Percentiles rank a stretch among this genome's conserved stretches.
phyloP scores from a whole-genome alignment of 2,888 invertebrate species.

The Blomia tropicalis region DNA sequence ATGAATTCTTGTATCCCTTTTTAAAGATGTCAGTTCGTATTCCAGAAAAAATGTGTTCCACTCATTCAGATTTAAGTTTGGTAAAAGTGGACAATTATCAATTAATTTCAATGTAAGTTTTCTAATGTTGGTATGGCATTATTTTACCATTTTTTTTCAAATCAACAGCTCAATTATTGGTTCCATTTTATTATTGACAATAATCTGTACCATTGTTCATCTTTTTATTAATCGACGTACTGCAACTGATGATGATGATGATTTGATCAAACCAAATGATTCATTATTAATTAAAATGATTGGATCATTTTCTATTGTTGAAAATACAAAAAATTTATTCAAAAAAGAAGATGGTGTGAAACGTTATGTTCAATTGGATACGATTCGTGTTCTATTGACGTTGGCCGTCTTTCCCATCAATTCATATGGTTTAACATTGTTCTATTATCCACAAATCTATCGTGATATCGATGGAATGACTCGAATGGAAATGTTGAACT shows the following conservation, averaged over 20 bases:
- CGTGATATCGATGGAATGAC: constrained; percentile 1
- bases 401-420: neutral
- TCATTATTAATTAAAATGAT: too few species aligned
- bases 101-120: neutral
- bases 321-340: neutral
- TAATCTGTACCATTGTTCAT: too few species aligned
- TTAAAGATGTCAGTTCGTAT: constrained; percentile 2
- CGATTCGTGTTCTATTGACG: neutral
- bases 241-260: too few species aligned
- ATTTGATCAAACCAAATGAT: too few species aligned
- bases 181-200: too few species aligned
- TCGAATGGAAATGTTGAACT: neutral
- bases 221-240: too few species aligned
- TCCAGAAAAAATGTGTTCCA: neutral
- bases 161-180: too few species aligned
- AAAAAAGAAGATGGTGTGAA: neutral
- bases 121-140: too few species aligned
- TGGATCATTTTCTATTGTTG: neutral
- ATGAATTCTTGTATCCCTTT: neutral
- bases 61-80: neutral
- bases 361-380: neutral
- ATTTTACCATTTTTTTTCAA: too few species aligned
- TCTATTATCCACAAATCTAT: neutral
- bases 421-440: neutral
- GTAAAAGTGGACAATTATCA: constrained; percentile 2